Base-by-base conservation (phyloP, 2,888 invertebrate species). In the Drosophila siamana region DNA sequence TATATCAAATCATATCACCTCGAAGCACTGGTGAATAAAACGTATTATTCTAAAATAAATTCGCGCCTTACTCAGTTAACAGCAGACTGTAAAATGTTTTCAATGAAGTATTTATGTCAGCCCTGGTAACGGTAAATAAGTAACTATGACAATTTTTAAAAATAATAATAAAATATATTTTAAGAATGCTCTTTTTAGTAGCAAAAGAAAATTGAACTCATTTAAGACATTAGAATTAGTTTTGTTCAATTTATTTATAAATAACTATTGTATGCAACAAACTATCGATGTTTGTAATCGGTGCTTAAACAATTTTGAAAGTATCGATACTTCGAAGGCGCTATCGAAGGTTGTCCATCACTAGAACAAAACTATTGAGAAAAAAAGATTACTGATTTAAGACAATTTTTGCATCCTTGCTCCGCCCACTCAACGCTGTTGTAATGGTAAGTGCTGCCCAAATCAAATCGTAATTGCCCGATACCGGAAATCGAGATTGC, bases 361-460 rank as follows among this genome's bases (percentile, higher is more conserved):
- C 46, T 67, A 54, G 60, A 51, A 68, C 71, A 67, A 75, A 68
- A 59, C 71, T 68, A 75, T 64, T 75, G 76, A 75, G 71, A 54
- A 43, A 33, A 33, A 33, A 77, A 80, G 69, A 68, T 67, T 78
- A 62, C 80, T 75, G 52, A 69, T 67, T 81, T 74, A 63, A 69
- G 59, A 66, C 16, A 71, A 64, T 71, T 83, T 80, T 80, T 56
- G 65, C 56, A 71, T 78, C 74, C 68, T 71, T 63, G 74, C 68
- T 65, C 71, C 80, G 74, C 80, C 68, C 73, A 77, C 65, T 59
- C 26, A 61, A 74, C 69, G 55, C 69, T 70, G 65, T 67, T 70
- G 62, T 78, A 76, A 83, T 83, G 83, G 83, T 83, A 86, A 83
- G 83, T 83, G 63, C 19, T 36, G 52, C 48, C 48, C 43, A 6